These are phyloP conservation scores for Stomatorhinus walkeri DNA, from an alignment of 2,797 vertebrate species.

Conservation along the genomic window DNA sequence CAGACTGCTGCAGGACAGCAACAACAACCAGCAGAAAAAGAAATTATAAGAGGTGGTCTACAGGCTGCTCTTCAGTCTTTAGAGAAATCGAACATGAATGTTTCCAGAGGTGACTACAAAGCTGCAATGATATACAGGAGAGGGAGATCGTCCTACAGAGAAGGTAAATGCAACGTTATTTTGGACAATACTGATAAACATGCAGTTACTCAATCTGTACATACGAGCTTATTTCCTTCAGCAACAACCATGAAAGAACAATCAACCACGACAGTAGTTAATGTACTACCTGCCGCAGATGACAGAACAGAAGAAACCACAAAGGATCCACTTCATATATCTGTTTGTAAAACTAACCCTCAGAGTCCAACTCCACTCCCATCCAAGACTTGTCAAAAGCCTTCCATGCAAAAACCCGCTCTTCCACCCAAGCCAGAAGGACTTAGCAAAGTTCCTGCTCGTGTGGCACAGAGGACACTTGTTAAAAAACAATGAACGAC, in stretches of 20 bases:
- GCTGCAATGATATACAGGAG: constrained; percentile 81
- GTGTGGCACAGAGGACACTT: constrained; percentile 41
- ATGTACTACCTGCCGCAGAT: constrained; percentile 10
- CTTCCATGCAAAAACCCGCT: constrained; percentile 52
- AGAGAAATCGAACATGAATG: constrained; percentile 75
- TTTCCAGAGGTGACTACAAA: constrained; percentile 77
- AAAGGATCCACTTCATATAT: constrained; percentile 24
- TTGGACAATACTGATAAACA: constrained; percentile 58
- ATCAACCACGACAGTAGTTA: constrained; percentile 39
- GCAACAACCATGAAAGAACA: constrained; percentile 58
- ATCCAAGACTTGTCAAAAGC: constrained; percentile 49
- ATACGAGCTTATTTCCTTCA: constrained; percentile 64
- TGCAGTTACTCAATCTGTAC: constrained; percentile 59
- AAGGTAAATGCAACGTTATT: constrained; percentile 60
- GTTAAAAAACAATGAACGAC: neutral
- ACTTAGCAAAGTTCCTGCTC: constrained; percentile 38
- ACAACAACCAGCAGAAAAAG: constrained; percentile 69
- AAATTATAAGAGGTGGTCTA: constrained; percentile 67
- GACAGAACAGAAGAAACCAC: constrained; percentile 24
- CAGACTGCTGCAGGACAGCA: constrained; percentile 68
- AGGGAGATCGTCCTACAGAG: constrained; percentile 64
- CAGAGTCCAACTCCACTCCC: constrained; percentile 43
- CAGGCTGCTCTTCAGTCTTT: constrained; percentile 66
- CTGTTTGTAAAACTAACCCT: constrained; percentile 32
- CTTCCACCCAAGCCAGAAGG: constrained; percentile 65